Percentiles rank a stretch among this genome's conserved stretches.
Evolutionary conservation across 2,113 vertebrate species (phyloP).

Genomic region (Apteryx mantelli): DNA sequence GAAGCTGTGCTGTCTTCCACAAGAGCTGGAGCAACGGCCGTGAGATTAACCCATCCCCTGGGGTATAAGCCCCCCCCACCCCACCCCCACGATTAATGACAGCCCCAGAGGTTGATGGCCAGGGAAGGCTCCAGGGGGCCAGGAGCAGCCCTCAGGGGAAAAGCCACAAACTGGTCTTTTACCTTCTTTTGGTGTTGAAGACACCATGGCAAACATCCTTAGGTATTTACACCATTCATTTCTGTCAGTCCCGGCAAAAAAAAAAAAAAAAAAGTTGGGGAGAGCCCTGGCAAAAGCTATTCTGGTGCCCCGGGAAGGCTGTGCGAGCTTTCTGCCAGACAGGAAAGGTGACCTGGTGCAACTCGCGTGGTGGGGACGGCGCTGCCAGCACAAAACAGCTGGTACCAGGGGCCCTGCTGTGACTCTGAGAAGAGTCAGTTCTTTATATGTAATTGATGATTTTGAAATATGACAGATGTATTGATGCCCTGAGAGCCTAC

Average conservation of each 20-base stretch:
- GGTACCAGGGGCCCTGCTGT: neutral
- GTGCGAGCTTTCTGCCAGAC: neutral
- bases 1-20: neutral
- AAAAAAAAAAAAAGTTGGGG: neutral
- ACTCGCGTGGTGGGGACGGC: neutral
- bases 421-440: neutral
- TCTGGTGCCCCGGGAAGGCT: neutral
- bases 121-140: too few species aligned
- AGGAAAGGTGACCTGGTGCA: neutral
- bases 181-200: neutral
- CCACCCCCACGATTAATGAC: neutral
- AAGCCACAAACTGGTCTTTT: neutral
- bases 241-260: neutral
- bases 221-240: neutral
- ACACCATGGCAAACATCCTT: neutral
- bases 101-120: neutral
- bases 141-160: neutral
- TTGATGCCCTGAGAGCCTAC: slow-evolving; percentile 18
- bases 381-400: neutral
- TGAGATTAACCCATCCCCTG: neutral
- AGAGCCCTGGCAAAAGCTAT: neutral
- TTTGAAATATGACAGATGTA: slow-evolving; percentile 59
- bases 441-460: neutral
- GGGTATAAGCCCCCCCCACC: neutral
- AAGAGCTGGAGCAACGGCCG: neutral